Base-by-base conservation (phyloP, 2,888 invertebrate species). In the Hydriomena furcata region DNA sequence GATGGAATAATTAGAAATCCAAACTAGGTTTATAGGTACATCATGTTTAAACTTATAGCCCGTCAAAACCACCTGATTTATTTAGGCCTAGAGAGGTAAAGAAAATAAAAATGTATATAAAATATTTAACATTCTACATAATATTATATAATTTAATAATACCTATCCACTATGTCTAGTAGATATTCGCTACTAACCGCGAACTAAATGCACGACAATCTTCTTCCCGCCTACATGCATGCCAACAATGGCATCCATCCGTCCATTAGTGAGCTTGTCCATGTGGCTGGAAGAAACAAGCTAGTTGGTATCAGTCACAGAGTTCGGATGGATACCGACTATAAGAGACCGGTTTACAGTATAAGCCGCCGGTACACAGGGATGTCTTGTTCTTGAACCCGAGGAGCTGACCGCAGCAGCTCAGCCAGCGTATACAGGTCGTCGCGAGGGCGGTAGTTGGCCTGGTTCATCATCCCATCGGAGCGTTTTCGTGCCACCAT, bases 311-410 rank as follows among this genome's bases (percentile, higher is more conserved):
- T 55, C 23, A 36, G 50, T 56, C 55, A 63, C 52, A 62, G 57
- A 63, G 63, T 50, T 66, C 61, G 60, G 63, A 66, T 72, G 73
- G 74, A 74, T 75, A 65, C 70, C 68, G 46, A 37, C 51, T 32
- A 61, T 66, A 47, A 59, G 53, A 57, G 46, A 69, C 56, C 63
- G 59, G 55, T 74, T 79, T 93, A 93, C 71, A 93, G 88, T 75
- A 93, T 90, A 78, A 92, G 85, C 73, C 93, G 91, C 73, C 92
- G 93, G 71, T 92, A 92, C 2, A 93, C 81, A 34, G 93, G 93
- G 40, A 92, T 84, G 50, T 92, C 92, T 55, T 92, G 91, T 57
- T 91, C 92, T 72, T 85, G 87, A 31, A 90, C 91, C 38, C 87
- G 76, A 0, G 90, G 91, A n/a, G 89, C 82, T 4, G 91, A 86